These are phyloP conservation scores for Hirtodrosophila cameraria DNA, from an alignment of 2,888 invertebrate genomes.

Conservation along the genomic window DNA sequence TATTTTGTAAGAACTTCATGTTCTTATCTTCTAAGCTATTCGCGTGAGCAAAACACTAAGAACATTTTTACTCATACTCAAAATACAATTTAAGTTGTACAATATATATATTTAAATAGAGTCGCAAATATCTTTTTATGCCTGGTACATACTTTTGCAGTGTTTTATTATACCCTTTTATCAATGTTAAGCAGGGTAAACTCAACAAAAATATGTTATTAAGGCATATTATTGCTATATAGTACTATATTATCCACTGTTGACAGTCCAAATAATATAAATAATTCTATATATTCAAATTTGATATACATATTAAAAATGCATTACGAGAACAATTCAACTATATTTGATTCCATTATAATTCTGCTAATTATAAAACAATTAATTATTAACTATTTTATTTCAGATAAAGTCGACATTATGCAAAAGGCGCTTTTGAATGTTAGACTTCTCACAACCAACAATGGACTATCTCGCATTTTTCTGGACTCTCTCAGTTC, in stretches of 20 bases:
- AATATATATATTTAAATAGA: no score
- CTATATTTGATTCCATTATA: conserved; percentile 1
- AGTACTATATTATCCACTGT: background rate
- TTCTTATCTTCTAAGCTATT: no score
- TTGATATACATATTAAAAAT: conserved; percentile 44
- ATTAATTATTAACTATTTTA: background rate
- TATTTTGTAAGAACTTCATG: no score
- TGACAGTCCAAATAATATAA: no score
- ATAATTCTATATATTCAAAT: background rate
- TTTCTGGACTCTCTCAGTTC: background rate
- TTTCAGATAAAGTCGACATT: background rate
- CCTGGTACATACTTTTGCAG: no score
- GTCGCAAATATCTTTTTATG: no score
- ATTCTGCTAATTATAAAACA: no score
- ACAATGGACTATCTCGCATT: conserved; percentile 10
- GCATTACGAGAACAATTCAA: conserved; percentile 33
- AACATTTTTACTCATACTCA: no score
- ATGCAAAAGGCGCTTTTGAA: background rate
- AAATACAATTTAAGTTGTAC: no score
- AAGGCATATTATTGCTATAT: background rate
- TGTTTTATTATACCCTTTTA: no score
- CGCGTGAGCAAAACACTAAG: no score
- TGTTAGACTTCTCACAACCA: background rate
- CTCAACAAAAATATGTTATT: no score
- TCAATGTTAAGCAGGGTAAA: conserved; percentile 68